phyloP scores from a whole-genome alignment of 2,888 invertebrate genomes.

The Diachrysia chrysitis region DNA sequence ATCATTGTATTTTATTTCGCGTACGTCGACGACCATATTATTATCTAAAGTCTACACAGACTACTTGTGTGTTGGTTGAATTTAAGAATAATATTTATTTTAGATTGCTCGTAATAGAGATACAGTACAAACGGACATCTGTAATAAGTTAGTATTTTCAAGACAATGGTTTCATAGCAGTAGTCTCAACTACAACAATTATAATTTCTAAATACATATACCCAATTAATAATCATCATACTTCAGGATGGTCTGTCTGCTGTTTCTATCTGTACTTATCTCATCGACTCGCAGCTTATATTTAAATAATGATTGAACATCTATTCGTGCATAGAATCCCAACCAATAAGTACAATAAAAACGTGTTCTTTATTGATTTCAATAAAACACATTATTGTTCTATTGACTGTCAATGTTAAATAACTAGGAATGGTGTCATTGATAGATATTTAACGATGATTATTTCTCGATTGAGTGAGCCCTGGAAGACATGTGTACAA shows the following conservation, averaged over 20 bases:
- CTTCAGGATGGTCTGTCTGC: too few species aligned
- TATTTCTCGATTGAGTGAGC: slow-evolving; percentile 26
- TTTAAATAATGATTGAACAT: not conserved
- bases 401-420: slow-evolving; percentile 44
- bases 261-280: too few species aligned
- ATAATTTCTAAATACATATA: not conserved
- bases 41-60: not conserved
- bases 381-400: slow-evolving; percentile 26
- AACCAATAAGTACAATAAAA: not conserved
- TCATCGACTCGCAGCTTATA: not conserved
- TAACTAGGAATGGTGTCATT: slow-evolving; percentile 27
- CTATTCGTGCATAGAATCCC: not conserved
- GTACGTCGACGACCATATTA: not conserved
- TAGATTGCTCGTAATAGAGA: not conserved
- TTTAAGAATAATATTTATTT: slow-evolving; percentile 5
- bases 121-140: not conserved
- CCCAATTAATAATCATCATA: too few species aligned
- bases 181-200: not conserved
- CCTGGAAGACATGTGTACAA: not conserved
- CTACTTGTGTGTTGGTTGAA: not conserved
- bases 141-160: not conserved
- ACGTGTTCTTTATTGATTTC: slow-evolving; percentile 20
- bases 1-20: not conserved
- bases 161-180: not conserved
- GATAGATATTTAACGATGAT: slow-evolving; percentile 26